Conservation (phyloP, 2,113 vertebrate genomes). For the Misgurnus anguillicaudatus region DNA sequence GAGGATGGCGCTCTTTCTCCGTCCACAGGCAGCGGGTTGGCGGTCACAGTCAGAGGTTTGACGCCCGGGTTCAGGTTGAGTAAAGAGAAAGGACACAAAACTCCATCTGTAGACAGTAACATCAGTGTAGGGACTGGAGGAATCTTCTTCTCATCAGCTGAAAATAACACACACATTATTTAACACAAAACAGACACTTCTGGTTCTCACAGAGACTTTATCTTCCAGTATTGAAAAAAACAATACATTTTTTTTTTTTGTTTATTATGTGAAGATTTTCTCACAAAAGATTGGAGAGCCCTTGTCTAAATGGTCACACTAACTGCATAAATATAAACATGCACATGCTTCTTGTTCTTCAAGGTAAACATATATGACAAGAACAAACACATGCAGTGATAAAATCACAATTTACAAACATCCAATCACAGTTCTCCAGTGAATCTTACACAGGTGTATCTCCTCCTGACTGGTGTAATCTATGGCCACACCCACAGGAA, state of each 20-base stretch:
- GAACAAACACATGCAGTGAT: too few relatives aligned
- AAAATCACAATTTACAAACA: too few relatives aligned
- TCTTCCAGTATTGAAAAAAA: too few relatives aligned
- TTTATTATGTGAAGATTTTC: too few relatives aligned
- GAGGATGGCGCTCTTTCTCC: constrained; percentile 82
- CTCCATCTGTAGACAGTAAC: constrained; percentile 91
- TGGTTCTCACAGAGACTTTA: too few relatives aligned
- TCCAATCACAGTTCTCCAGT: too few relatives aligned
- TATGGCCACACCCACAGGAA: constrained; percentile 88
- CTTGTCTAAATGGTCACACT: too few relatives aligned
- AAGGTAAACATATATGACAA: too few relatives aligned
- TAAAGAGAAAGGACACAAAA: constrained; percentile 92
- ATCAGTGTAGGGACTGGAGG: constrained; percentile 86
- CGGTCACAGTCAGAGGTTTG: constrained; percentile 73
- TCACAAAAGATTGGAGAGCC: too few relatives aligned
- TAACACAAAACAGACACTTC: not conserved
- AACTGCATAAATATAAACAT: too few relatives aligned
- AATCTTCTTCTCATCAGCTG: constrained; percentile 88
- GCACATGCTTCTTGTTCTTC: too few relatives aligned
- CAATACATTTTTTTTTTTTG: too few relatives aligned
- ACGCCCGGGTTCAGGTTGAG: constrained; percentile 86
- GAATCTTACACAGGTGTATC: constrained; percentile 82
- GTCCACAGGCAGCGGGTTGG: constrained; percentile 65
- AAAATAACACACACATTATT: not conserved
- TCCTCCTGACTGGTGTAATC: constrained; percentile 88